phyloP scores from a whole-genome alignment of 2,113 vertebrate species.

The Litocranius walleri region DNA sequence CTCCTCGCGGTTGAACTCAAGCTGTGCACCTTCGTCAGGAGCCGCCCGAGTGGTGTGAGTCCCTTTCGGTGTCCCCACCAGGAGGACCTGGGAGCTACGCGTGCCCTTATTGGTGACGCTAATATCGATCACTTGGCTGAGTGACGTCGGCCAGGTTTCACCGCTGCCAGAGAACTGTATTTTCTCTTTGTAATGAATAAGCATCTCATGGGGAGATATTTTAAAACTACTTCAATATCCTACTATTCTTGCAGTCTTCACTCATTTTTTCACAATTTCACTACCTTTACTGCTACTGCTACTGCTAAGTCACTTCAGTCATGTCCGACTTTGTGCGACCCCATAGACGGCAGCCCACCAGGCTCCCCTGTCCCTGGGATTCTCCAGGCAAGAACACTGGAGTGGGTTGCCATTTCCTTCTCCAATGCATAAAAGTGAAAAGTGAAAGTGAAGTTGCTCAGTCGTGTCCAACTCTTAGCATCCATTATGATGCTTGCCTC shows the following conservation, averaged over 20 bases:
- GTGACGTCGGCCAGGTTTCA: no score
- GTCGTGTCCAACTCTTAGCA: neutral
- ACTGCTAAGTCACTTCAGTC: no score
- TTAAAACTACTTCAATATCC: neutral
- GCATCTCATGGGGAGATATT: neutral
- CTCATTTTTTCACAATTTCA: neutral
- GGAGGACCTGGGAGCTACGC: neutral
- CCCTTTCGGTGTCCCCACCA: neutral
- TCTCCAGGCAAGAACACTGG: no score
- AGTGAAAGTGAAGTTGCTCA: no score
- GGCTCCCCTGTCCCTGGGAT: no score
- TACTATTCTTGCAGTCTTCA: neutral
- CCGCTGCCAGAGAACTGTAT: neutral
- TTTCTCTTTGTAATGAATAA: neutral
- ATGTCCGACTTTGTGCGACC: no score
- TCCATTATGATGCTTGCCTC: neutral
- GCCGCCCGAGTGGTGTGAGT: neutral
- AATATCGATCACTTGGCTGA: neutral
- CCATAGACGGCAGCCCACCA: no score
- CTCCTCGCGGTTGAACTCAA: fast-evolving
- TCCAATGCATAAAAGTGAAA: no score
- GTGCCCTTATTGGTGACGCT: neutral
- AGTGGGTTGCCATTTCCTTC: no score
- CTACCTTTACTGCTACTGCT: neutral
- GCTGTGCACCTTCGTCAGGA: neutral